phyloP scores from a whole-genome alignment of 2,888 invertebrate species.

The Aplocera efformata region DNA sequence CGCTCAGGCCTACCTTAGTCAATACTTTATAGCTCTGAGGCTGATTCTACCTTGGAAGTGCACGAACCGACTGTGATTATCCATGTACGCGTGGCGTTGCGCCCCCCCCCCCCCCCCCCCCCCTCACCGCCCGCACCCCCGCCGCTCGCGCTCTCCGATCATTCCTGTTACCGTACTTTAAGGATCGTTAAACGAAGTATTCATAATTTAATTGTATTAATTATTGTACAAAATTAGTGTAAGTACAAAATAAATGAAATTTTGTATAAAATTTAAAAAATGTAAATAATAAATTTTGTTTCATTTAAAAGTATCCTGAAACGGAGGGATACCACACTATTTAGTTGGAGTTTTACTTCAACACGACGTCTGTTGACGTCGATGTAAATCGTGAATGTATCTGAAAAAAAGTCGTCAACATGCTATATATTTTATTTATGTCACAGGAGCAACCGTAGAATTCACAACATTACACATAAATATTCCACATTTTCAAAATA shows the following conservation, averaged over 20 bases:
- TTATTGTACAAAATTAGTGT: slow-evolving; percentile 70
- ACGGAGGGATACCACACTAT: too few relatives aligned
- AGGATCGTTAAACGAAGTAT: slow-evolving; percentile 35
- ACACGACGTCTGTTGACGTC: too few relatives aligned
- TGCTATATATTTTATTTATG: slow-evolving; percentile 71
- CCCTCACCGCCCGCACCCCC: too few relatives aligned
- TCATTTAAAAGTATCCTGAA: too few relatives aligned
- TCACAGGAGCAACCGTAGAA: slow-evolving; percentile 57
- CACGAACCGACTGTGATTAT: too few relatives aligned
- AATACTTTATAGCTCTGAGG: slow-evolving; percentile 26
- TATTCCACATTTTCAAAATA: slow-evolving; percentile 64
- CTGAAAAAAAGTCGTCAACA: slow-evolving; percentile 52
- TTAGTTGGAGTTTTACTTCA: too few relatives aligned
- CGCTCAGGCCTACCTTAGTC: slow-evolving; percentile 38
- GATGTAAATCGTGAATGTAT: too few relatives aligned
- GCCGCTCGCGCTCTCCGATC: too few relatives aligned
- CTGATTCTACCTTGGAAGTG: slow-evolving; percentile 8
- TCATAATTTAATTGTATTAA: slow-evolving; percentile 32
- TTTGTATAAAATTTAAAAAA: slow-evolving; percentile 63
- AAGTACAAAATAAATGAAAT: slow-evolving; percentile 46
- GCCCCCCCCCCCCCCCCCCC: too few relatives aligned
- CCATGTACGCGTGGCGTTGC: too few relatives aligned
- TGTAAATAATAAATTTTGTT: slow-evolving; percentile 57
- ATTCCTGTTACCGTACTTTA: slow-evolving; percentile 26
- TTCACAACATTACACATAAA: slow-evolving; percentile 72